These are phyloP conservation scores for Athalia rosae DNA, from an alignment of 2,888 invertebrate species.

Conservation along the genomic window DNA sequence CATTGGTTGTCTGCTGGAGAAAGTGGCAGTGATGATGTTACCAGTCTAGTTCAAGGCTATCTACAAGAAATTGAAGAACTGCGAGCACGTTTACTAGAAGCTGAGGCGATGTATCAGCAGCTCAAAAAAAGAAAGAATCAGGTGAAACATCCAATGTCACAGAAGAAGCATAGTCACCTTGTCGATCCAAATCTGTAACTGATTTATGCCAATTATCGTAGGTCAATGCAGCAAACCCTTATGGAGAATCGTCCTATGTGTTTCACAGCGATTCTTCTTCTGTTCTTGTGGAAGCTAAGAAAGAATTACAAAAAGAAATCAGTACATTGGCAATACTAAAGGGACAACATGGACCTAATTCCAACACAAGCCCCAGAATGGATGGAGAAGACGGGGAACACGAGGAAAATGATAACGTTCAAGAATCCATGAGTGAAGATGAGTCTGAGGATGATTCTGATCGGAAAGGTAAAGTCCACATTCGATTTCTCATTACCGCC, in stretches of 20 bases:
- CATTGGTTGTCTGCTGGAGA: constrained; percentile 77
- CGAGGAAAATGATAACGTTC: constrained; percentile 76
- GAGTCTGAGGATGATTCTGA: constrained; percentile 77
- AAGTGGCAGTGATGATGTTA: constrained; percentile 76
- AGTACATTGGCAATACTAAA: constrained; percentile 74
- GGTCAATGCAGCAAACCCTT: constrained; percentile 67
- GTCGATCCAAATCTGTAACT: constrained; percentile 7
- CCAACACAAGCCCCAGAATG: constrained; percentile 72
- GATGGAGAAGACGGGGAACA: constrained; percentile 76
- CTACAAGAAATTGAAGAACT: constrained; percentile 94
- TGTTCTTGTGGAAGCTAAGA: constrained; percentile 86
- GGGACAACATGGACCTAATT: constrained; percentile 63
- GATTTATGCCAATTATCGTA: constrained; percentile 47
- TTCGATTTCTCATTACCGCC: background rate
- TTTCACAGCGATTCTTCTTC: constrained; percentile 78
- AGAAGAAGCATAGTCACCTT: background rate
- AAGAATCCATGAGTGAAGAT: constrained; percentile 78
- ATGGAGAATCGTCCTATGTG: constrained; percentile 75
- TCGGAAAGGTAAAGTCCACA: constrained; percentile 75
- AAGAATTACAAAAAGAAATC: constrained; percentile 83
- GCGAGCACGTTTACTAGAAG: constrained; percentile 90
- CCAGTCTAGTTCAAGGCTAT: constrained; percentile 87
- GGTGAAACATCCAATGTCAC: constrained; percentile 53
- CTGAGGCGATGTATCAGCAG: constrained; percentile 86
- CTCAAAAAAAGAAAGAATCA: constrained; percentile 75